Percentiles rank a stretch among this genome's conserved stretches.
phyloP scores from a whole-genome alignment of 23 tunicate genomes.

The Halocynthia roretzi region DNA sequence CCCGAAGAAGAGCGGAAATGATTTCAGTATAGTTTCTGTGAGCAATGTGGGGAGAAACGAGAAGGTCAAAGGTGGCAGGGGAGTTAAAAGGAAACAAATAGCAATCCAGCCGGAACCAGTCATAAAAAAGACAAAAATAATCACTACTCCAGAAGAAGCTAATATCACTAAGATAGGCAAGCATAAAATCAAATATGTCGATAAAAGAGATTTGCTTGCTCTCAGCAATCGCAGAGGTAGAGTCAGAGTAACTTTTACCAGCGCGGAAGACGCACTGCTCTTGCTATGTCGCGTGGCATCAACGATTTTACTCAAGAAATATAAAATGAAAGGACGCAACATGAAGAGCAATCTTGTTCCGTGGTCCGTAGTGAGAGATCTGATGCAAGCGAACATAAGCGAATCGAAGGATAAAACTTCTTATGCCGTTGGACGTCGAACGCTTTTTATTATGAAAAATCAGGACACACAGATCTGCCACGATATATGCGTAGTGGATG shows the following conservation, averaged over 20 bases:
- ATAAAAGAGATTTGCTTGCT: constrained; percentile 32
- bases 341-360: constrained; percentile 15
- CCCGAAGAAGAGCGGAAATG: no score
- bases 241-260: constrained; percentile 31
- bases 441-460: constrained; percentile 25
- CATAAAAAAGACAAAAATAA: constrained; percentile 1
- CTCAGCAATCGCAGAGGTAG: constrained; percentile 29
- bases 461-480: constrained; percentile 37
- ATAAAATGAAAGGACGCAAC: constrained; percentile 2
- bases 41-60: constrained; percentile 65
- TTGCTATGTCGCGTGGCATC: constrained; percentile 60
- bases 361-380: constrained; percentile 38
- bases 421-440: constrained; percentile 38
- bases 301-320: constrained; percentile 9
- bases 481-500: constrained; percentile 44
- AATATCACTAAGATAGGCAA: neutral
- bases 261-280: constrained; percentile 50
- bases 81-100: constrained; percentile 1
- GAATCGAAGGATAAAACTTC: constrained; percentile 56
- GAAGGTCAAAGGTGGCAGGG: constrained; percentile 44
- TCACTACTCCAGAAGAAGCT: neutral
- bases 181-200: constrained; percentile 22
- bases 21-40: constrained; percentile 27
- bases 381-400: constrained; percentile 9
- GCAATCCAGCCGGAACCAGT: neutral